Conservation (phyloP, 2,888 invertebrate genomes). For the Aporophyla nigra region DNA sequence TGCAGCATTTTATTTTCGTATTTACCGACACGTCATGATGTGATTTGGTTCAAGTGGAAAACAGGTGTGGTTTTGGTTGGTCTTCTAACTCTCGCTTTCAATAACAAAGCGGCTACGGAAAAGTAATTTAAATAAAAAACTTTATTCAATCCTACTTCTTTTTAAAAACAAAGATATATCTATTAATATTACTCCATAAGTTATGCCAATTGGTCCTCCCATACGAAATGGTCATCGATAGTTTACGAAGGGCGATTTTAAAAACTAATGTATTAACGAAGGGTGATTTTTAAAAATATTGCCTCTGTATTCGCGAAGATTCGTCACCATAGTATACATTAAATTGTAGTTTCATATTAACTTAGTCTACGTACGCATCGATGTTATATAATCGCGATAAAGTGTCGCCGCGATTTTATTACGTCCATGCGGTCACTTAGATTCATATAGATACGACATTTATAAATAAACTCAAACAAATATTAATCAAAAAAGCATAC, state of each 20-base stretch:
- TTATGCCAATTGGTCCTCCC: background rate
- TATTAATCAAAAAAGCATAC: too few relatives aligned
- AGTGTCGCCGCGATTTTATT: too few relatives aligned
- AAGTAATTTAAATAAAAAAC: background rate
- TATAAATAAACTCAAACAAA: too few relatives aligned
- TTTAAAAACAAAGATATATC: background rate
- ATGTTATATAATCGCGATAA: too few relatives aligned
- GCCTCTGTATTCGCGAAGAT: too few relatives aligned
- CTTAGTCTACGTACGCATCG: too few relatives aligned
- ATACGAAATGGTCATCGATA: background rate
- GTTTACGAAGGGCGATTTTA: too few relatives aligned
- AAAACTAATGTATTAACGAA: too few relatives aligned
- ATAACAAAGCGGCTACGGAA: background rate
- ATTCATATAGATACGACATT: too few relatives aligned
- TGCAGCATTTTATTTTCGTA: conserved; percentile 44
- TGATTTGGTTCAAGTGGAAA: conserved; percentile 33
- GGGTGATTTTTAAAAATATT: background rate
- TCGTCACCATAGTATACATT: too few relatives aligned
- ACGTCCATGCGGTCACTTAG: too few relatives aligned
- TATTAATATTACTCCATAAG: background rate
- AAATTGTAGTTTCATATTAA: too few relatives aligned
- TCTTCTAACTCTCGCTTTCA: background rate
- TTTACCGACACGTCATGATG: conserved; percentile 29
- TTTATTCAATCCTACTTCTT: background rate
- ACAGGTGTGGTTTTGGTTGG: background rate